Conservation (phyloP, 2,888 invertebrate species). For the Amiota mariae region DNA sequence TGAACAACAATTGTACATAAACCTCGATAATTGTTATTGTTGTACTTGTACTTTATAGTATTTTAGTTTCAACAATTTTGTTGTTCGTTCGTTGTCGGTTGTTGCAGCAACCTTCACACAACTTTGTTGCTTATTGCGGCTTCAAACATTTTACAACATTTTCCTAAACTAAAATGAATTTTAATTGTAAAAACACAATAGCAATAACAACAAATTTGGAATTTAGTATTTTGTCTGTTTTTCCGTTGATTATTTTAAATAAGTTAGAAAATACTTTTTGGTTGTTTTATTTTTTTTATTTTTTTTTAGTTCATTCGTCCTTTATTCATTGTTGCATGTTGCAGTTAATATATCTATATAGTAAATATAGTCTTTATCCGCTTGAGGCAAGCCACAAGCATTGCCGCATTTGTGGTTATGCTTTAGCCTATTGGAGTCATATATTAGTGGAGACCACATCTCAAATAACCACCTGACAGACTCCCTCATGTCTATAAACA, state of each 20-base stretch:
- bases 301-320: background rate
- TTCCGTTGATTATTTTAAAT: slow-evolving; percentile 24
- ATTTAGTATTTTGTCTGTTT: slow-evolving; percentile 19
- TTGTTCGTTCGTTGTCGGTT: too few relatives aligned
- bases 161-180: slow-evolving; percentile 9
- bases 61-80: background rate
- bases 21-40: slow-evolving; percentile 23
- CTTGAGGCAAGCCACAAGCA: slow-evolving; percentile 9
- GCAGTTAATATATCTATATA: slow-evolving; percentile 11
- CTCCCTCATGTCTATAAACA: background rate
- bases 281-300: background rate
- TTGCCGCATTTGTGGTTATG: background rate
- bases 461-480: background rate
- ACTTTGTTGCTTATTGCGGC: slow-evolving; percentile 16
- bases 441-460: background rate
- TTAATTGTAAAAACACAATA: slow-evolving; percentile 11
- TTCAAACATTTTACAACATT: slow-evolving; percentile 15
- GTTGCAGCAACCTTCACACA: background rate
- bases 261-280: slow-evolving; percentile 19
- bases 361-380: background rate
- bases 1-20: slow-evolving; percentile 5
- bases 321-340: background rate
- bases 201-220: background rate
- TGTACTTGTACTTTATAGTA: background rate
- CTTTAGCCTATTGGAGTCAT: too few relatives aligned